Conservation (phyloP, 2,113 vertebrate species). For the Hemibagrus wyckioides region DNA sequence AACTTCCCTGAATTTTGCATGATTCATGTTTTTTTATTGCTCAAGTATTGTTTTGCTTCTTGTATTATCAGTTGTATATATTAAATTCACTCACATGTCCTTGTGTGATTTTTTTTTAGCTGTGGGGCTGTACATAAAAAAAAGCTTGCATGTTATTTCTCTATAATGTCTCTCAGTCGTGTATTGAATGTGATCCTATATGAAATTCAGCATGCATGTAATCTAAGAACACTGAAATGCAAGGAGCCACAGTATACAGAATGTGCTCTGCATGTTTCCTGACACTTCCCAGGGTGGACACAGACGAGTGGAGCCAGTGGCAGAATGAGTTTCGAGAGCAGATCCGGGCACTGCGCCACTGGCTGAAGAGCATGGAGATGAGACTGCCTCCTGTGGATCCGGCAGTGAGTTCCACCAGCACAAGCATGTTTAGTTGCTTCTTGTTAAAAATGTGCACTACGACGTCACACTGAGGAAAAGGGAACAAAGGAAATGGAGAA, state of each 20-base stretch:
- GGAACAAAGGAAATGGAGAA: neutral
- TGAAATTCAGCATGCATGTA: neutral
- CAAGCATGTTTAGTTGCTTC: neutral
- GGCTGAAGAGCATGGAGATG: conserved; percentile 80
- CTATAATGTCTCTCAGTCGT: neutral
- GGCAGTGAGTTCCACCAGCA: conserved; percentile 62
- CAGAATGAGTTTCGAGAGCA: conserved; percentile 76
- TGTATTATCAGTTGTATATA: neutral
- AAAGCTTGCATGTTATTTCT: neutral
- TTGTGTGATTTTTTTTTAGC: neutral
- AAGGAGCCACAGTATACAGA: neutral
- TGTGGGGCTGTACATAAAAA: neutral
- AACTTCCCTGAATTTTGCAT: neutral
- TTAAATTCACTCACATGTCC: neutral
- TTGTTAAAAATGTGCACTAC: neutral
- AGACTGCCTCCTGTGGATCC: conserved; percentile 65
- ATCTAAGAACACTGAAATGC: neutral
- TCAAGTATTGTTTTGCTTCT: neutral
- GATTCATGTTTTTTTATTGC: neutral
- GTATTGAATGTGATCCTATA: neutral
- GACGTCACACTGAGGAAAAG: neutral
- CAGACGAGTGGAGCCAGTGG: conserved; percentile 67
- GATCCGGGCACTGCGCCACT: conserved; percentile 76
- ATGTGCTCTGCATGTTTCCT: conserved; percentile 13
- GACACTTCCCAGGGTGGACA: conserved; percentile 57